Base-by-base conservation (phyloP, 2,113 vertebrate species). In the Zapornia atra region DNA sequence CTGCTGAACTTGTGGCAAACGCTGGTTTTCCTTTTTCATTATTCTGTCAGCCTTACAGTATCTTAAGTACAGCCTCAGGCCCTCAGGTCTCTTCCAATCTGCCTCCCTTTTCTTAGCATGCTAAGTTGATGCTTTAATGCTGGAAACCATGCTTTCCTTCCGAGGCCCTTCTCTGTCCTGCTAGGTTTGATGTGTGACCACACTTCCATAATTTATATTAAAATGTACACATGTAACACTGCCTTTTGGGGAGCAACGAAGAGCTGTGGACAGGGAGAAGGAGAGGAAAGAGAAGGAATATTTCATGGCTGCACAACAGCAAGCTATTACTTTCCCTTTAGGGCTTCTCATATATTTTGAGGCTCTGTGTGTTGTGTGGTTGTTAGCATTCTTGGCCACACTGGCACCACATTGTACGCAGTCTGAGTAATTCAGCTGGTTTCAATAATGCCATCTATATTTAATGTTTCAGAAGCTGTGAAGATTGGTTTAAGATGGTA, bases 401-500 rank as follows among this genome's bases (percentile, higher is more conserved):
- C 90, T 89, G 69, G 85, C 92, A 92, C 60, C 24, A 9, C 92
- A 83, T 92, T 95, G 91, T 88, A 92, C 93, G 92, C 69, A 75
- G 65, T 85, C 93, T 96, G 82, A 94, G 96, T 92, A 96, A 97
- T 93, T 96, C 91, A 90, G 65, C 57, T 90, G 56, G 64, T 79
- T 97, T 96, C 92, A 88, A 63, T 95, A 97, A 96, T 86, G 81
- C 93, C 86, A 87, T 94, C 92, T 96, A 61, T 95, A 94, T 97
- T 97, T 97, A 97, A 96, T 97, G 94, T 96, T 96, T 96, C 88
- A 60, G 69, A 93, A 91, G 71, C 94, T 84, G 82, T 1, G 1
- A 92, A 94, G 88, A 97, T 87, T 90, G 94, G 86, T 94, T 98
- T 97, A 94, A 97, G 90, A 95, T 93, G 91, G 57, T 94, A 95